Conservation (phyloP, 2,888 invertebrate genomes). For the Erebia ligea region DNA sequence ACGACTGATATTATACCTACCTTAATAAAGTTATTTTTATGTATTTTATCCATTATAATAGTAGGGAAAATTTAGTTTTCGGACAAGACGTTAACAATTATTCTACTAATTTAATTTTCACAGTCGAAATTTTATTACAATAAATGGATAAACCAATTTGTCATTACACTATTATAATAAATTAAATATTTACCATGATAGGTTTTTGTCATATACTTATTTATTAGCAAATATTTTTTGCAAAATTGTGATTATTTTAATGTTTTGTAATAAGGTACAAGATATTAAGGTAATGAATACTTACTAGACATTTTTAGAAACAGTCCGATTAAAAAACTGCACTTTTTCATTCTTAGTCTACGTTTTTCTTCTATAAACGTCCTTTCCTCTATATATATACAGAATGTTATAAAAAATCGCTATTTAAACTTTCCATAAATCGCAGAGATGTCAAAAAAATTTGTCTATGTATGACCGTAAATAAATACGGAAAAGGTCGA, state of each 20-base stretch:
- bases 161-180: background rate
- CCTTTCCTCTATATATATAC: constrained; percentile 15
- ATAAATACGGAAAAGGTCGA: background rate
- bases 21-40: background rate
- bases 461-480: background rate
- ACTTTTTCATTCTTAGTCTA: constrained; percentile 2
- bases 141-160: background rate
- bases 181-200: constrained; percentile 6
- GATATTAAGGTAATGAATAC: background rate
- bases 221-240: background rate
- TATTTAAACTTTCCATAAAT: background rate
- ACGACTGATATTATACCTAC: no score
- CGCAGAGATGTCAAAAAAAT: background rate
- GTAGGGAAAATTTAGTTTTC: background rate
- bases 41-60: background rate
- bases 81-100: background rate
- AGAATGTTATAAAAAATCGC: background rate
- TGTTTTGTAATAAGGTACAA: no score
- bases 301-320: background rate
- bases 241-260: background rate
- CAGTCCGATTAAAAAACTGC: background rate
- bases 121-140: background rate
- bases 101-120: background rate
- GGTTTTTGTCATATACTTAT: background rate
- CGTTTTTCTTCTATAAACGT: background rate